phyloP scores from a whole-genome alignment of 1,140 invertebrate species.

The Brachionus rubens region DNA sequence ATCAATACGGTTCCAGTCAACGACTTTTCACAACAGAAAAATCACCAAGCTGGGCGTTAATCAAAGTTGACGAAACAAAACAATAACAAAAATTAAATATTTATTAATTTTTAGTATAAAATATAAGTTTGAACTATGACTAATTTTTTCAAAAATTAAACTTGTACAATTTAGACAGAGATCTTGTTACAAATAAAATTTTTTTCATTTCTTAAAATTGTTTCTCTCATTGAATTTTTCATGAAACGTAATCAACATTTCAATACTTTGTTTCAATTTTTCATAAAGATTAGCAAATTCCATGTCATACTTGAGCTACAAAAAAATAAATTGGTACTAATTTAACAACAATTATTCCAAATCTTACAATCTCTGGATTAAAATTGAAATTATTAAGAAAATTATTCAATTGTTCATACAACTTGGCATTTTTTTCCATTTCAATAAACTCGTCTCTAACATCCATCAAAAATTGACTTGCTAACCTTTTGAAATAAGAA shows the following conservation, averaged over 20 bases:
- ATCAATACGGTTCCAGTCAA: too few relatives aligned
- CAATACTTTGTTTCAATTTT: conserved; percentile 17
- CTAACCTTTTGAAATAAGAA: background rate
- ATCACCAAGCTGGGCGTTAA: too few relatives aligned
- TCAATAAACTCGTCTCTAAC: background rate
- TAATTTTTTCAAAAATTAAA: too few relatives aligned
- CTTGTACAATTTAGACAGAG: too few relatives aligned
- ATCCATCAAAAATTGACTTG: background rate
- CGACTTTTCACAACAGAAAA: too few relatives aligned
- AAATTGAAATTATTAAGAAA: background rate
- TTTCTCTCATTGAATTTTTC: conserved; percentile 29
- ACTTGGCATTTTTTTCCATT: background rate
- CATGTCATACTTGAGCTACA: conserved; percentile 7
- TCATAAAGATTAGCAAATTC: background rate
- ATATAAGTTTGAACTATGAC: too few relatives aligned
- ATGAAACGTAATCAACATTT: conserved; percentile 1
- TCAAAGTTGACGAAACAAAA: too few relatives aligned
- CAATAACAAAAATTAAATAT: too few relatives aligned
- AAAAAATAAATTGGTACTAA: background rate
- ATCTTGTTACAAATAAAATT: too few relatives aligned
- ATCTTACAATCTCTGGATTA: background rate
- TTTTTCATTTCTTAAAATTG: too few relatives aligned
- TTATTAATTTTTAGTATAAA: too few relatives aligned
- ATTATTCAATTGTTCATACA: background rate
- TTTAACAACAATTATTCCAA: background rate